Percentiles rank a stretch among this genome's conserved stretches.
Conservation (phyloP, 2,113 vertebrate species). For the Mustela lutreola region DNA sequence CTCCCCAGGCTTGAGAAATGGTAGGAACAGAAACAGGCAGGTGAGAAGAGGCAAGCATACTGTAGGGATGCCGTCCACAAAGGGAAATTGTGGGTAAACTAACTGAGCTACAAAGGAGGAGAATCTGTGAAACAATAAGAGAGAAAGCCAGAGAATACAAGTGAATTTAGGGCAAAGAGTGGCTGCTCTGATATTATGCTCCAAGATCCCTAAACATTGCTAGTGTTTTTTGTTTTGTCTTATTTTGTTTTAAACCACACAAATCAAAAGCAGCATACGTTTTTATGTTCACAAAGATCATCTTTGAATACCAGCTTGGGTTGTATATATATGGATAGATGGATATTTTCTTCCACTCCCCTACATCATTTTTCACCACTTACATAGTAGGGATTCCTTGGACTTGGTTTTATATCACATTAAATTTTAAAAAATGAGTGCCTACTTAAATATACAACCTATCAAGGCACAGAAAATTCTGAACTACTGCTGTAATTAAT, state of each 20-base stretch:
- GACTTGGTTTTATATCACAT: constrained; percentile 60
- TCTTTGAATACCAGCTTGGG: neutral
- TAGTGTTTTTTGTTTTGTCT: neutral
- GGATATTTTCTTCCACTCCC: constrained; percentile 40
- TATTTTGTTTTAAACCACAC: neutral
- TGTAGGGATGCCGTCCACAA: neutral
- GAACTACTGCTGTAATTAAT: constrained; percentile 47
- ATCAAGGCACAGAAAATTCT: constrained; percentile 66
- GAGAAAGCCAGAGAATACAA: neutral
- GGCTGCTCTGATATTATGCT: constrained; percentile 41
- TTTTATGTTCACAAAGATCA: constrained; percentile 44
- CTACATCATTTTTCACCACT: constrained; percentile 57
- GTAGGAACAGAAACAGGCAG: neutral
- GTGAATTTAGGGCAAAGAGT: constrained; percentile 34
- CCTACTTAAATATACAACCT: constrained; percentile 60
- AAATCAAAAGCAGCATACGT: constrained; percentile 69
- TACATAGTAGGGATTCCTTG: constrained; percentile 52
- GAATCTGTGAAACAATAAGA: neutral
- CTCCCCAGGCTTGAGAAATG: neutral
- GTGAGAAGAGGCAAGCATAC: neutral
- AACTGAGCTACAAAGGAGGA: neutral
- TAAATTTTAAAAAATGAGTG: constrained; percentile 58
- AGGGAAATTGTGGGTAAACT: neutral
- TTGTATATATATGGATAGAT: neutral
- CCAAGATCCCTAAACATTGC: constrained; percentile 49